Evolutionary conservation across 2,888 invertebrate species (phyloP).

Genomic region (Mesodorylaimus sp.): DNA sequence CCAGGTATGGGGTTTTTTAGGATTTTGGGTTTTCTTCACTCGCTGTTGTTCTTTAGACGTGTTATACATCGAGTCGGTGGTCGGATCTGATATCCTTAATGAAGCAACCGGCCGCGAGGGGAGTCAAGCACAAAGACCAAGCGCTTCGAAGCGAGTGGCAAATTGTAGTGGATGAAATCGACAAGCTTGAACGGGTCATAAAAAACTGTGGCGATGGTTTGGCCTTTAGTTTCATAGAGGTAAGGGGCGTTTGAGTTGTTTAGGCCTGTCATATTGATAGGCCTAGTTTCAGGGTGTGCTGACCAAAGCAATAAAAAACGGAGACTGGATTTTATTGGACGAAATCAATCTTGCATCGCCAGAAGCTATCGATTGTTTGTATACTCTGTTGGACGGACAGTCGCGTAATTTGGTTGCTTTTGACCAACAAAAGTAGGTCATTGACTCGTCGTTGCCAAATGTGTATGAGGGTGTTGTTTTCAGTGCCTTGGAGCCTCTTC

Average conservation of each 20-base stretch:
- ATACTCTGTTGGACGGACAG: slow-evolving; percentile 62
- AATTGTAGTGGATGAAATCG: no score
- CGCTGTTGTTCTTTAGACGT: slow-evolving; percentile 32
- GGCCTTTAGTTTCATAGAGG: slow-evolving; percentile 72
- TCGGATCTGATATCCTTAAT: slow-evolving; percentile 52
- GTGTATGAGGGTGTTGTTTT: not conserved
- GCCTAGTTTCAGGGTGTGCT: slow-evolving; percentile 54
- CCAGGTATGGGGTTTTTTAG: slow-evolving; percentile 35
- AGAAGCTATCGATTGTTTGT: slow-evolving; percentile 83
- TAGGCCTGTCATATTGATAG: no score
- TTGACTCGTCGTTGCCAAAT: not conserved
- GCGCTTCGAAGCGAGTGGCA: no score
- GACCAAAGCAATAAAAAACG: slow-evolving; percentile 61
- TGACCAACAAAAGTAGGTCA: not conserved
- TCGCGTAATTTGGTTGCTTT: not conserved
- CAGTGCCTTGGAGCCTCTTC: not conserved
- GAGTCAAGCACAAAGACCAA: not conserved
- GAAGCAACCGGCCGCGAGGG: slow-evolving; percentile 21
- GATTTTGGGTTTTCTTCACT: not conserved
- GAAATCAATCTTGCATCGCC: slow-evolving; percentile 94
- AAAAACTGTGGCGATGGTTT: no score
- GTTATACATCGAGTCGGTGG: slow-evolving; percentile 55
- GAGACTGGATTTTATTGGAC: slow-evolving; percentile 87
- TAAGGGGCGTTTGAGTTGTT: slow-evolving; percentile 14
- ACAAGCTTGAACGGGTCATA: no score